These are phyloP conservation scores for Enteromius viviparus DNA, from an alignment of 2,797 vertebrate species.

Conservation along the genomic window DNA sequence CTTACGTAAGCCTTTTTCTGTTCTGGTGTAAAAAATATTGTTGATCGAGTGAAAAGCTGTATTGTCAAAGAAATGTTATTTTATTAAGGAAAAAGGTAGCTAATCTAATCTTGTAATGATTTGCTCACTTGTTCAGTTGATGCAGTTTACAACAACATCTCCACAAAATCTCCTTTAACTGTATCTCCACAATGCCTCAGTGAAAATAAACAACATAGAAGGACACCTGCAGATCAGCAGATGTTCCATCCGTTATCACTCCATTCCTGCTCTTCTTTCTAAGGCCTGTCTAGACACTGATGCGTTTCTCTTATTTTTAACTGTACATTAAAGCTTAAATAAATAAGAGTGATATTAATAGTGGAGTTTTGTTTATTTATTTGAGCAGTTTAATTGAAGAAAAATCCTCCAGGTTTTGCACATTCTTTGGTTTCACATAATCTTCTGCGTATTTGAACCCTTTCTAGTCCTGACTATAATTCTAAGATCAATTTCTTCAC, in stretches of 20 bases:
- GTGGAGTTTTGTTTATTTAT: background rate
- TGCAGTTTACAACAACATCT: background rate
- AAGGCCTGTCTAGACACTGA: slow-evolving; percentile 3
- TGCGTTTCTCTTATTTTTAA: background rate
- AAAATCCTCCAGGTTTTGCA: background rate
- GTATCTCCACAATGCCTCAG: background rate
- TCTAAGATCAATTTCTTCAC: background rate
- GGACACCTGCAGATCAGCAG: slow-evolving; percentile 79
- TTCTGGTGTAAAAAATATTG: background rate
- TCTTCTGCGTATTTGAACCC: background rate
- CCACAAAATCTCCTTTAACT: slow-evolving; percentile 4
- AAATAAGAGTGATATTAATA: background rate
- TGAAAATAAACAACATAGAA: slow-evolving; percentile 62
- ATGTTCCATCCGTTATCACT: slow-evolving; percentile 80
- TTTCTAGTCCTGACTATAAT: background rate
- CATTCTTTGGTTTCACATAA: background rate
- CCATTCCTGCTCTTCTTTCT: slow-evolving; percentile 1
- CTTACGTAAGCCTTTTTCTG: background rate
- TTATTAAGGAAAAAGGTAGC: background rate
- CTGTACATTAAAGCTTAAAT: background rate
- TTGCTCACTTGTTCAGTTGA: background rate
- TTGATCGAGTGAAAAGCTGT: background rate
- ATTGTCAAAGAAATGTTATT: background rate
- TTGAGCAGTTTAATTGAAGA: background rate
- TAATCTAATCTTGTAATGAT: slow-evolving; percentile 5